Conservation (phyloP, 2,113 vertebrate species). For the Apeltes quadracus region DNA sequence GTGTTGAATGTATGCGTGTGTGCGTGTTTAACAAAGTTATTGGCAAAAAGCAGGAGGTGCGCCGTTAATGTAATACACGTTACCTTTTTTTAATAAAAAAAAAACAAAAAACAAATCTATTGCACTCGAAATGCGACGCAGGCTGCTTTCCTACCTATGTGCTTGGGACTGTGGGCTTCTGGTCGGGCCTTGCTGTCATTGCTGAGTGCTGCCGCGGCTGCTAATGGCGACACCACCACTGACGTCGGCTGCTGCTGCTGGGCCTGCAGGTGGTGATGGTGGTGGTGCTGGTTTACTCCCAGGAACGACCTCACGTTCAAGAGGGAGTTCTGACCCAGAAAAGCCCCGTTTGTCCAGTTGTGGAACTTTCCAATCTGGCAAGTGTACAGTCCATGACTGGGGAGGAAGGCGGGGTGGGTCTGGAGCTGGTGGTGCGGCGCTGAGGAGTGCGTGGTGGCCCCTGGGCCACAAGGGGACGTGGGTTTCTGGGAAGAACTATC, state of each 20-base stretch:
- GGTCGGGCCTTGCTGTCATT: constrained; percentile 85
- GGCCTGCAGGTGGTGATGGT: constrained; percentile 79
- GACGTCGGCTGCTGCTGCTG: constrained; percentile 83
- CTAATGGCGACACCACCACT: constrained; percentile 83
- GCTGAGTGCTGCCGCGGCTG: constrained; percentile 82
- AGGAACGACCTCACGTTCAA: constrained; percentile 95
- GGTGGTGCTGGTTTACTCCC: constrained; percentile 90
- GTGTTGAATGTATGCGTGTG: not conserved
- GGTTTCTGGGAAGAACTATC: constrained; percentile 89
- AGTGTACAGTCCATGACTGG: constrained; percentile 98
- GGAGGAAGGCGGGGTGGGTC: constrained; percentile 92
- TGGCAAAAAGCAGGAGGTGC: not conserved
- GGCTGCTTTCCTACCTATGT: constrained; percentile 86
- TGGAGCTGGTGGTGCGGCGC: constrained; percentile 84
- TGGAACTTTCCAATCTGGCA: constrained; percentile 99
- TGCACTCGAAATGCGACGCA: not conserved
- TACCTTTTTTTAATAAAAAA: not conserved
- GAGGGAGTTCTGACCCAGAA: constrained; percentile 95
- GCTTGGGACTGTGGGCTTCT: constrained; percentile 90
- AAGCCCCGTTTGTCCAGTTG: constrained; percentile 98
- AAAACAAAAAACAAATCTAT: too few species aligned
- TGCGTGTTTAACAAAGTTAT: not conserved
- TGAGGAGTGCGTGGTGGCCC: constrained; percentile 83
- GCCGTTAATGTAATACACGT: not conserved
- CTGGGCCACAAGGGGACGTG: constrained; percentile 82